phyloP scores from a whole-genome alignment of 2,797 vertebrate species.

The Phrynocephalus forsythii region DNA sequence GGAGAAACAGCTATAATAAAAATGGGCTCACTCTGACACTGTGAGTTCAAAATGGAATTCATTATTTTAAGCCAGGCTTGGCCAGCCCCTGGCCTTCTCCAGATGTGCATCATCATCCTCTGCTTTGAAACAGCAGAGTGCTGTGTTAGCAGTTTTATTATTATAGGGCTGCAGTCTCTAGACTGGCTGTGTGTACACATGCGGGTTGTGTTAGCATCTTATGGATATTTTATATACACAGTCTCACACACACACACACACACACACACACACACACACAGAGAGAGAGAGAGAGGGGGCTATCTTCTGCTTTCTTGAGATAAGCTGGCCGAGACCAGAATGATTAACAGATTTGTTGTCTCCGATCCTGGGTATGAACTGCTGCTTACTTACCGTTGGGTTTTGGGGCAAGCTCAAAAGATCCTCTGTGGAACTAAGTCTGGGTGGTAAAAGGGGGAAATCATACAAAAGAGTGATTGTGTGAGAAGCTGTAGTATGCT shows the following conservation, averaged over 20 bases:
- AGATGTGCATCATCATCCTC: background rate
- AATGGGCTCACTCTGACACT: no score
- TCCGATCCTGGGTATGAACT: background rate
- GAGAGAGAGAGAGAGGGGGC: no score
- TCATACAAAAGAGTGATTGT: conserved; percentile 35
- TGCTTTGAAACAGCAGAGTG: background rate
- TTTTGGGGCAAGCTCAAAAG: conserved; percentile 15
- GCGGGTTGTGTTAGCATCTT: background rate
- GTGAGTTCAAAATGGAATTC: background rate
- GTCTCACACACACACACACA: no score
- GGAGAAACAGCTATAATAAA: background rate
- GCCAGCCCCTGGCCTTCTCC: background rate
- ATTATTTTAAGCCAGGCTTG: background rate
- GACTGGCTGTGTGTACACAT: background rate
- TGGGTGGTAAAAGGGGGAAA: background rate
- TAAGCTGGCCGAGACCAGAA: background rate
- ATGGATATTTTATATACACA: no score
- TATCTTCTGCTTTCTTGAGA: conserved; percentile 10
- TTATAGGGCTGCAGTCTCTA: background rate
- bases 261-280: no score
- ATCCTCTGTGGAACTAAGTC: conserved; percentile 16
- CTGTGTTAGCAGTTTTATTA: background rate
- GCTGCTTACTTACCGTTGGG: background rate
- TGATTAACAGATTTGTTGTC: background rate
- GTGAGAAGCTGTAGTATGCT: background rate